Conservation (phyloP, 1,140 invertebrate genomes). For the Megalonaias nervosa region DNA sequence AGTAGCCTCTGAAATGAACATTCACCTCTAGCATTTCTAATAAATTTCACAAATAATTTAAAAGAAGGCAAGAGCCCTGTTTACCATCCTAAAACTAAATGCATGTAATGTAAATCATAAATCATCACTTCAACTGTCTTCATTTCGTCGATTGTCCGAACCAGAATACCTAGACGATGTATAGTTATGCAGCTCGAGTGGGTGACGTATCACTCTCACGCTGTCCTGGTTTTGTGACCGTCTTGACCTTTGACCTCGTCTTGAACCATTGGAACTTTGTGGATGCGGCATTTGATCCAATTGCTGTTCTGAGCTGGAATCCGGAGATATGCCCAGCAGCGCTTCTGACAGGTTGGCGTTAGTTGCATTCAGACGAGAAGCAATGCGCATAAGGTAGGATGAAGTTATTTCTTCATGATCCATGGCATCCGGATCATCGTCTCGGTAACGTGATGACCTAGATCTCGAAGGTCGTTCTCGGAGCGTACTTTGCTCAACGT, state of each 20-base stretch:
- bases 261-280: constrained; percentile 6
- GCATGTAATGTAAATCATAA: too few species aligned
- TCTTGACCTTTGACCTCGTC: constrained; percentile 32
- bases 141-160: constrained; percentile 8
- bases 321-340: constrained; percentile 29
- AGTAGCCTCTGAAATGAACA: too few species aligned
- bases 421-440: constrained; percentile 32
- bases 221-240: constrained; percentile 31
- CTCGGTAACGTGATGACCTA: not conserved
- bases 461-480: not conserved
- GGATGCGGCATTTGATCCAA: constrained; percentile 7
- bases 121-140: too few species aligned
- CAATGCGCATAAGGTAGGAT: constrained; percentile 44
- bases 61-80: too few species aligned
- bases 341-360: constrained; percentile 48
- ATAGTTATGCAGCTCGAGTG: constrained; percentile 23
- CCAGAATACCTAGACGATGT: constrained; percentile 5
- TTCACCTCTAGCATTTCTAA: too few species aligned
- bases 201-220: constrained; percentile 45
- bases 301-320: constrained; percentile 8
- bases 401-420: constrained; percentile 39
- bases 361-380: constrained; percentile 46
- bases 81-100: too few species aligned
- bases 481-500: not conserved
- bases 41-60: too few species aligned